These are phyloP conservation scores for Dryobota labecula DNA, from an alignment of 2,888 invertebrate species.

Conservation along the genomic window DNA sequence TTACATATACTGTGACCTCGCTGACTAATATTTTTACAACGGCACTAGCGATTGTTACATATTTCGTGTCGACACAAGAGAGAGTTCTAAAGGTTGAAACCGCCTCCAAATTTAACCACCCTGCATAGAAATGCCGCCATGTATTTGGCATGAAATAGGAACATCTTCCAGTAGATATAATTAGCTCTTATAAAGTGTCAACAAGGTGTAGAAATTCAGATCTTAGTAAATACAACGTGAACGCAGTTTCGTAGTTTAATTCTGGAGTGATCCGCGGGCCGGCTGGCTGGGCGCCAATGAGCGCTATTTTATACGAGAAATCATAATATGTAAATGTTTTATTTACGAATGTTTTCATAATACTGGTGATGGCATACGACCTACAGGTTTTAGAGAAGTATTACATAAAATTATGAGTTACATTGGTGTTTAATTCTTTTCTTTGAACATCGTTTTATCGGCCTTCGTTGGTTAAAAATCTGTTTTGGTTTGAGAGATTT, in stretches of 20 bases:
- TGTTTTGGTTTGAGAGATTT: not conserved
- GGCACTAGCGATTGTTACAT: not conserved
- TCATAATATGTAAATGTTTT: conserved; percentile 67
- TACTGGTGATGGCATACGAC: conserved; percentile 51
- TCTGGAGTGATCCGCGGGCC: conserved; percentile 70
- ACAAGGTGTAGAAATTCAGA: conserved; percentile 45
- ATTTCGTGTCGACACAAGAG: too few species aligned
- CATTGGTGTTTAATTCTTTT: not conserved
- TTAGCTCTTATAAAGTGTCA: conserved; percentile 38
- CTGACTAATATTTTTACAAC: not conserved
- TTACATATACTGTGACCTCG: not conserved
- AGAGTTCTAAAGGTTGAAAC: not conserved
- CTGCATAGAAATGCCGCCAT: too few species aligned
- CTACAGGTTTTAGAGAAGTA: conserved; percentile 31
- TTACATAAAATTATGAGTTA: conserved; percentile 24
- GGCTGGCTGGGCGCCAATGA: conserved; percentile 73
- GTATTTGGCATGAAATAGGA: conserved; percentile 14
- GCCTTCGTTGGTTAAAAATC: not conserved
- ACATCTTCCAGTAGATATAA: conserved; percentile 29
- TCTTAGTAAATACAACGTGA: conserved; percentile 46
- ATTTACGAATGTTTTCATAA: conserved; percentile 56
- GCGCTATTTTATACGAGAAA: conserved; percentile 64
- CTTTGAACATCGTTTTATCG: not conserved
- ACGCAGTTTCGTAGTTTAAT: conserved; percentile 68
- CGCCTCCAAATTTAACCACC: conserved; percentile 5